Evolutionary conservation across 2,113 vertebrate genomes (phyloP).

Genomic region (Hipposideros armiger): DNA sequence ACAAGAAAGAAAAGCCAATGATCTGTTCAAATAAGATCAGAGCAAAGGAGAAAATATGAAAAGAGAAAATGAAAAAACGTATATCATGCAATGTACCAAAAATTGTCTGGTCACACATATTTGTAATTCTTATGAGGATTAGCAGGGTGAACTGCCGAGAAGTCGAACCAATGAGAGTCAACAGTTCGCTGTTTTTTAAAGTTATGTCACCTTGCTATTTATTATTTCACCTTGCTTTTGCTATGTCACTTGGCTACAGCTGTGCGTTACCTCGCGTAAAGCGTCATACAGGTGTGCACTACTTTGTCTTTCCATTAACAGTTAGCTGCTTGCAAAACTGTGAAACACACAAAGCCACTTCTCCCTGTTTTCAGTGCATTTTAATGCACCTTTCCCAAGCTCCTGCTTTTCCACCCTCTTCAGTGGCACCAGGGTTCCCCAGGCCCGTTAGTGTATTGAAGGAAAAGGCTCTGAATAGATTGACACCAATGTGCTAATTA

Average conservation of each 20-base stretch:
- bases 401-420: neutral
- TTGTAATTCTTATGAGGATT: neutral
- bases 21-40: neutral
- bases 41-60: neutral
- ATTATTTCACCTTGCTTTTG: too few species aligned
- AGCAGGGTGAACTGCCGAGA: neutral
- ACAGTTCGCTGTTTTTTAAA: neutral
- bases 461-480: neutral
- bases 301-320: neutral
- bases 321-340: neutral
- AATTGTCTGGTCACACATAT: neutral
- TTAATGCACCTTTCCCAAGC: neutral
- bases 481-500: neutral
- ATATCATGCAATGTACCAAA: neutral
- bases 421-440: fast-evolving
- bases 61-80: neutral
- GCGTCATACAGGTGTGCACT: fast-evolving
- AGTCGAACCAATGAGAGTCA: neutral
- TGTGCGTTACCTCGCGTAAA: fast-evolving
- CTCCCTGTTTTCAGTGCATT: neutral
- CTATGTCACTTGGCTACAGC: neutral
- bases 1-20: neutral
- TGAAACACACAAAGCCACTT: fast-evolving
- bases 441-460: neutral
- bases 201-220: neutral